Evolutionary conservation across 2,888 invertebrate species (phyloP), one percentile per base, ranked within the genome.

Genomic region (Periphyllus acericola): DNA sequence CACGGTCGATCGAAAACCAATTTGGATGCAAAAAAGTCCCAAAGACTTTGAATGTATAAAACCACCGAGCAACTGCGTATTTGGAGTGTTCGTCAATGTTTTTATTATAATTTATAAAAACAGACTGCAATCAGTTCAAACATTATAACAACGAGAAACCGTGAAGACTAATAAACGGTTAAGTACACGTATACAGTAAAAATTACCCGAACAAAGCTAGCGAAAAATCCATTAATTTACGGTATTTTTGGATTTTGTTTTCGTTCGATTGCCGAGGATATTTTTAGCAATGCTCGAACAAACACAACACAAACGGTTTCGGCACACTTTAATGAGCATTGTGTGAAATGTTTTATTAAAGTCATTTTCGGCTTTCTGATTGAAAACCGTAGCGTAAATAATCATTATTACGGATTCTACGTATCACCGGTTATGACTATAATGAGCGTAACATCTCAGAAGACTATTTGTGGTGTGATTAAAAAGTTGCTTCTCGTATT

Each of bases 141-240:
- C 9, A 68, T n/a, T 25, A 29, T 6, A 21, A 68, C 21, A 25
- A 68, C n/a, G 11, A 46, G 1, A 46, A 11, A 46, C 46, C 11
- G 46, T 60, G 25, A 25, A 6, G 60, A 60, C 4, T 60, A 25
- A 60, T 21, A 60, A 60, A 21, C 21, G 60, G 1, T 21, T 60
- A 60, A 60, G 9, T 8, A 60, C 21, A n/a, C n/a, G n/a, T n/a
- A n/a, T n/a, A n/a, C n/a, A n/a, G 21, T 60, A 60, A 1, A 60
- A 60, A 21, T 8, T 0, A 60, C 21, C 6, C 6, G 25, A 60
- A 8, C 4, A 21, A 5, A 60, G 19, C 3, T 60, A 8, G 11
- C 36, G 6, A 55, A 55, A 55, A 55, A 55, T 55, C 3, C 19
- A 89, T 40, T 89, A 89, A 91, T 89, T 90, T 89, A 55, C 55